These are phyloP conservation scores for Stenchaetothrips biformis DNA, from an alignment of 2,888 invertebrate genomes.

Conservation along the genomic window DNA sequence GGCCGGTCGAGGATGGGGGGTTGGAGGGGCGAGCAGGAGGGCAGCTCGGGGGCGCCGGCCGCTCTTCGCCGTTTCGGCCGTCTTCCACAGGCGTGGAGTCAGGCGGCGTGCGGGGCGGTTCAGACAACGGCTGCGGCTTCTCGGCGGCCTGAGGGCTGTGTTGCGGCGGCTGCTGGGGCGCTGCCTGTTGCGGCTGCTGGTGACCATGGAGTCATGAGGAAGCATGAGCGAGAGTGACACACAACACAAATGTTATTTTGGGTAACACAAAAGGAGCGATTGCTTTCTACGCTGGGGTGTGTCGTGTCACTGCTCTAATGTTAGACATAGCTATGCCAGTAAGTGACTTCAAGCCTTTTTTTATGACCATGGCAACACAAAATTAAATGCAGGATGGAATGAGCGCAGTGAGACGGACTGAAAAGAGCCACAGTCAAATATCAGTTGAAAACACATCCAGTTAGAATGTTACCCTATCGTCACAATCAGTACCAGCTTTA, in stretches of 20 bases:
- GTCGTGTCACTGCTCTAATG: neutral
- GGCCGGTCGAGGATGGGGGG: neutral
- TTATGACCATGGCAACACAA: too few species aligned
- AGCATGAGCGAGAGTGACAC: neutral
- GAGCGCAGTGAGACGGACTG: too few species aligned
- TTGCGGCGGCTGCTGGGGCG: neutral
- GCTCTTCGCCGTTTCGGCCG: neutral
- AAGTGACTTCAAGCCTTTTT: too few species aligned
- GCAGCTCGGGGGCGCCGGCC: neutral
- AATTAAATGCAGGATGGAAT: too few species aligned
- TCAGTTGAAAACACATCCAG: too few species aligned
- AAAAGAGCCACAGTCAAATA: too few species aligned
- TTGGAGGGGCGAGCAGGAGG: neutral
- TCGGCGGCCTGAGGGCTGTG: neutral
- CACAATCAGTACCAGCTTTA: too few species aligned
- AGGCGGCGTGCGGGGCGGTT: too few species aligned
- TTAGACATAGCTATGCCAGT: neutral
- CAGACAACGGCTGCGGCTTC: neutral
- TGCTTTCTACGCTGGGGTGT: neutral
- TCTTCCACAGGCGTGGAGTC: neutral
- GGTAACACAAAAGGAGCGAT: neutral
- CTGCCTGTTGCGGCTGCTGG: neutral
- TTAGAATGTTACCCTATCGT: too few species aligned
- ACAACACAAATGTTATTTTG: neutral
- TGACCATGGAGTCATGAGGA: neutral